Evolutionary conservation across 2,797 vertebrate species (phyloP).

Genomic region (Diglossa cyanea): DNA sequence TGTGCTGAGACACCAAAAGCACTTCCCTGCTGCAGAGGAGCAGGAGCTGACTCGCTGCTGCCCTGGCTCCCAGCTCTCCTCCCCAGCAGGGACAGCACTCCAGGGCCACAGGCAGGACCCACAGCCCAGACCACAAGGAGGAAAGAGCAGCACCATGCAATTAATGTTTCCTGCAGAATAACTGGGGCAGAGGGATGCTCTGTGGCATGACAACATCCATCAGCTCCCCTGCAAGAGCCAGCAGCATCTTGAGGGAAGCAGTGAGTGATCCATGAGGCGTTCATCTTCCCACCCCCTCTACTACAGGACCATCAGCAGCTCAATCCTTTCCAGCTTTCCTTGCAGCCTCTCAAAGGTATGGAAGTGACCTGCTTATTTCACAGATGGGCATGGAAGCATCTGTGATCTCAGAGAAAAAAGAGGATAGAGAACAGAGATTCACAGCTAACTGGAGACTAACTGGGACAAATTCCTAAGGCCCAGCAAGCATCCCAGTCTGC

Average conservation of each 20-base stretch:
- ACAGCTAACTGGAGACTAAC: neutral
- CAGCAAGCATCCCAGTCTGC: neutral
- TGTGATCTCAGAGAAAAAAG: neutral
- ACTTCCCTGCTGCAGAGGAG: neutral
- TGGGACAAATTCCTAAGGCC: neutral
- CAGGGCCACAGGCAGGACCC: neutral
- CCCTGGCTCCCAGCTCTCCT: neutral
- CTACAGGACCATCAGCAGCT: neutral
- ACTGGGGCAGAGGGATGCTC: neutral
- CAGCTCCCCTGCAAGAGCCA: neutral
- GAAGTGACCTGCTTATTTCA: neutral
- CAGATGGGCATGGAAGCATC: neutral
- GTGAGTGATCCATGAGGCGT: fast-evolving
- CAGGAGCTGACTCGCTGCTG: fast-evolving
- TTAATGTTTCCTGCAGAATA: neutral
- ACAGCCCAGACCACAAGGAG: neutral
- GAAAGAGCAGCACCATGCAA: neutral
- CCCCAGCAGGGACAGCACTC: neutral
- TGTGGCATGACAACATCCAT: neutral
- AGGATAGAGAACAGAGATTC: neutral
- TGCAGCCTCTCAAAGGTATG: neutral
- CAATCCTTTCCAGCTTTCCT: neutral
- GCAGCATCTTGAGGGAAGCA: neutral
- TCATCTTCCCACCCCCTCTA: neutral
- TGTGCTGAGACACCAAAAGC: neutral